Evolutionary conservation across 2,113 vertebrate species (phyloP).

Genomic region (Megaptera novaeangliae): DNA sequence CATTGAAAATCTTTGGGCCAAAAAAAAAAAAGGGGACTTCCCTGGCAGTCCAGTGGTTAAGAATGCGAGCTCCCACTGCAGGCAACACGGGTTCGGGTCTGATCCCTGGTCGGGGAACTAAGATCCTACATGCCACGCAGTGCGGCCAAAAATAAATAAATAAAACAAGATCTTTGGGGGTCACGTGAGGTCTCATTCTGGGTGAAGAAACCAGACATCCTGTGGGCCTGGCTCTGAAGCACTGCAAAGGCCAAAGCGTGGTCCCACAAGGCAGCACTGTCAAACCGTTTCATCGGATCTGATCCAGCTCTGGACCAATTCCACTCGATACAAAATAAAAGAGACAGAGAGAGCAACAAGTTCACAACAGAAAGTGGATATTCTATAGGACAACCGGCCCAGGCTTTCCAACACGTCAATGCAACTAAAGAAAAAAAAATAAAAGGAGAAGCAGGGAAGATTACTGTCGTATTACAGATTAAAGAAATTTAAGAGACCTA

Average conservation of each 20-base stretch:
- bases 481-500: neutral
- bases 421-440: neutral
- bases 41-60: too few species aligned
- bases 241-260: neutral
- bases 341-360: neutral
- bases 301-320: neutral
- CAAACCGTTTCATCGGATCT: accelerated
- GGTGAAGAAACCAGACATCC: neutral
- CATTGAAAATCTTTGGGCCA: neutral
- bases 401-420: neutral
- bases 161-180: neutral
- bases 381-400: accelerated
- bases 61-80: too few species aligned
- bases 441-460: neutral
- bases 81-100: too few species aligned
- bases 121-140: too few species aligned
- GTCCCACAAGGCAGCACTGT: accelerated
- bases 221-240: neutral
- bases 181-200: neutral
- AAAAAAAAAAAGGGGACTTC: too few species aligned
- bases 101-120: too few species aligned
- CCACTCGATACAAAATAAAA: neutral
- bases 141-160: too few species aligned
- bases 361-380: accelerated
- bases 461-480: neutral